These are phyloP conservation scores for Emydoidea blandingii DNA, from an alignment of 2,797 vertebrate genomes.

Conservation along the genomic window DNA sequence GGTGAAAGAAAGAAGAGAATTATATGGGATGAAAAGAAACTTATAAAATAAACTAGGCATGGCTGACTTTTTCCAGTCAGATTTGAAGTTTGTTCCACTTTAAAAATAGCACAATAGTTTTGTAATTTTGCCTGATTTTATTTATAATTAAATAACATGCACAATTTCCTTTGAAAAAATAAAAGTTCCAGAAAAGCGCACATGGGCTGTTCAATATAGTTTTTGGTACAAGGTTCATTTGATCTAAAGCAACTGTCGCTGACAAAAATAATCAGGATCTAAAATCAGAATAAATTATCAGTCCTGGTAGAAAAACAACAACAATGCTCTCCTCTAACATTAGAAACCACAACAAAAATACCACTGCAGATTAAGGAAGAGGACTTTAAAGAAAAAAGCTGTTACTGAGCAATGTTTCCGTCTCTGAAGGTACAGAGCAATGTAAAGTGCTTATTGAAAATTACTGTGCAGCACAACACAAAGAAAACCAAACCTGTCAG, in stretches of 20 bases:
- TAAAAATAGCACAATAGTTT: background rate
- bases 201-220: slow-evolving; percentile 39
- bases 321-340: slow-evolving; percentile 37
- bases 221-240: slow-evolving; percentile 64
- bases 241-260: slow-evolving; percentile 41
- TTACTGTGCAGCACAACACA: background rate
- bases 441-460: slow-evolving; percentile 34
- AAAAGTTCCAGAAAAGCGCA: background rate
- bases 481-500: background rate
- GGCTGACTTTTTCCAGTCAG: background rate
- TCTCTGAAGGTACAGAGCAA: slow-evolving; percentile 66
- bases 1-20: background rate
- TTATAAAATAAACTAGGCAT: rapidly evolving
- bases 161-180: background rate
- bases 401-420: slow-evolving; percentile 57
- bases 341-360: slow-evolving; percentile 38
- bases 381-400: slow-evolving; percentile 20
- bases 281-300: slow-evolving; percentile 76
- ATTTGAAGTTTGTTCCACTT: background rate
- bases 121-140: background rate
- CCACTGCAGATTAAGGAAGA: slow-evolving; percentile 31
- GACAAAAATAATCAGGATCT: slow-evolving; percentile 72
- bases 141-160: background rate
- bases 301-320: slow-evolving; percentile 39
- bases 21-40: background rate